Percentiles rank a stretch among this genome's conserved stretches.
phyloP scores from a whole-genome alignment of 2,888 invertebrate species.

The Lasioglossum figueresi region DNA sequence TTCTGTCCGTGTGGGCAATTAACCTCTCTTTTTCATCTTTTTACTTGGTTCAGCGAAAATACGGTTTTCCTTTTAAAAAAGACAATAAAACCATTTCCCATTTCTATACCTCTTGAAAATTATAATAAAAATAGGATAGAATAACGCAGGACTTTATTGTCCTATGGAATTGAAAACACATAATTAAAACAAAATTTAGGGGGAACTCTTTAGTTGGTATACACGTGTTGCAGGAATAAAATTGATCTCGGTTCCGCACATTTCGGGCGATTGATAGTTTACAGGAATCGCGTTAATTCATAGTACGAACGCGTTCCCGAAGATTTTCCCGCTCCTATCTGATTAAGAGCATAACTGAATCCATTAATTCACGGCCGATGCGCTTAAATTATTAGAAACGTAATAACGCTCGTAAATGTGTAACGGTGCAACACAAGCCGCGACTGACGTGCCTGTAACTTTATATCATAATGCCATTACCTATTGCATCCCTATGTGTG shows the following conservation, averaged over 20 bases:
- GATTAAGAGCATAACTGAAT: conserved; percentile 25
- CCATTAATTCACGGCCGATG: conserved; percentile 19
- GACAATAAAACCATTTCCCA: neutral
- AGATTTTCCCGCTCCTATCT: conserved; percentile 8
- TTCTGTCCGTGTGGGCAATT: neutral
- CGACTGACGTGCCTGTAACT: conserved; percentile 1
- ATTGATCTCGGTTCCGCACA: too few relatives aligned
- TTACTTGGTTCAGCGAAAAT: neutral
- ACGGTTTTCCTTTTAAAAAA: neutral
- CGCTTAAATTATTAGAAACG: conserved; percentile 35
- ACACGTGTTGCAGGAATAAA: neutral
- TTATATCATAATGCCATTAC: conserved; percentile 19
- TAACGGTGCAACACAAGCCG: neutral
- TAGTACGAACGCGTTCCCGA: neutral
- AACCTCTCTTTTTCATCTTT: neutral
- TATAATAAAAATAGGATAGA: neutral
- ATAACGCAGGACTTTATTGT: too few relatives aligned
- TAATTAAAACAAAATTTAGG: neutral
- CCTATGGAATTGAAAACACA: neutral
- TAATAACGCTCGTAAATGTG: conserved; percentile 27
- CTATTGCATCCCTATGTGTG: conserved; percentile 20
- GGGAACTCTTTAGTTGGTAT: neutral
- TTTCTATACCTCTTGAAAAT: too few relatives aligned
- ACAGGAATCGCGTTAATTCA: neutral
- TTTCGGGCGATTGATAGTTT: too few relatives aligned